These are phyloP conservation scores for Bradypodion ventrale DNA, from an alignment of 2,797 vertebrate species.

Conservation along the genomic window DNA sequence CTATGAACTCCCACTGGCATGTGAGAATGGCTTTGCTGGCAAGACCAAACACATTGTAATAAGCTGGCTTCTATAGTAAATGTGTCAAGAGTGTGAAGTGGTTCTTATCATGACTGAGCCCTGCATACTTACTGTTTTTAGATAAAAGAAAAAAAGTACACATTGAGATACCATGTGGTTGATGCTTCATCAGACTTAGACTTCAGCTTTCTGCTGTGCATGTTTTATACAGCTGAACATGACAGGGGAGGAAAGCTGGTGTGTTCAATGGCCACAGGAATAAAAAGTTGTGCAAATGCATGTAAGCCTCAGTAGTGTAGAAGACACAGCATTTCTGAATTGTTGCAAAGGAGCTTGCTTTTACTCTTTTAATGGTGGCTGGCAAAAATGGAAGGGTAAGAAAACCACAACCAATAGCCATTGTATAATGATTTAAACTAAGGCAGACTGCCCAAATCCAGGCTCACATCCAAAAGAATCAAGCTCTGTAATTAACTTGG, in stretches of 20 bases:
- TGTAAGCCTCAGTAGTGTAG: background rate
- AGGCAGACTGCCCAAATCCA: slow-evolving; percentile 16
- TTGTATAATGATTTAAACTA: slow-evolving; percentile 8
- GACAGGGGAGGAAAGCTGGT: background rate
- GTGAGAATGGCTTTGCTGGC: too few relatives aligned
- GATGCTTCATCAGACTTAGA: background rate
- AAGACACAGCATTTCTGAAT: background rate
- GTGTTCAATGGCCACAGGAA: background rate
- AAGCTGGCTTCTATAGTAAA: too few relatives aligned
- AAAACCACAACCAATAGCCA: background rate
- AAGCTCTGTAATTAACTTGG: slow-evolving; percentile 31
- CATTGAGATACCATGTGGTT: background rate
- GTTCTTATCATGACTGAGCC: background rate
- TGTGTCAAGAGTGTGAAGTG: background rate
- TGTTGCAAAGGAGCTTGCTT: background rate
- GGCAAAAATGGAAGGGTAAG: background rate
- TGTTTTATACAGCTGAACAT: background rate
- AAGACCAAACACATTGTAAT: too few relatives aligned
- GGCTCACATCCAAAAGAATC: slow-evolving; percentile 20
- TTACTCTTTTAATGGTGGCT: background rate
- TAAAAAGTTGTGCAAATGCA: background rate
- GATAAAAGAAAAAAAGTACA: background rate
- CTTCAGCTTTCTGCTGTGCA: background rate
- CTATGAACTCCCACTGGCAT: too few relatives aligned
- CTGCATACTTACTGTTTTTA: background rate